Conservation (phyloP, 2,113 vertebrate genomes). For the Pelusios castaneus region DNA sequence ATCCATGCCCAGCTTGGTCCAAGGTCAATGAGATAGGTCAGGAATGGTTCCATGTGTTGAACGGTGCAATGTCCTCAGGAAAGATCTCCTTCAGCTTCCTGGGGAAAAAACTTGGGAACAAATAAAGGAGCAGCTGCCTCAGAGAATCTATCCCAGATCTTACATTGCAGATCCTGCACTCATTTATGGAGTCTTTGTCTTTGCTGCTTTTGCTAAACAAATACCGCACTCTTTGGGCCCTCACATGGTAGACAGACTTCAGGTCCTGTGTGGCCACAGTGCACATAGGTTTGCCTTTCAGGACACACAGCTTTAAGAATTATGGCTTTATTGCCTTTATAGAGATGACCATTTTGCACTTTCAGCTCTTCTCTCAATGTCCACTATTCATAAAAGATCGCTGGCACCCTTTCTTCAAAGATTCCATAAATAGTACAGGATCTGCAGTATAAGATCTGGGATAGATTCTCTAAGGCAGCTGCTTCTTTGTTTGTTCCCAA, state of each 20-base stretch:
- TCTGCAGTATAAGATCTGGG: not conserved
- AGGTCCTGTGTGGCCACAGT: too few relatives aligned
- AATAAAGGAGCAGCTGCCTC: constrained; percentile 7
- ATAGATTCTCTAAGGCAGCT: constrained; percentile 24
- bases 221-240: not conserved
- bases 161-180: not conserved
- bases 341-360: too few relatives aligned
- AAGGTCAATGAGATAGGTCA: constrained; percentile 24
- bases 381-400: too few relatives aligned
- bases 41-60: constrained; percentile 20
- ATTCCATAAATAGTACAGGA: not conserved
- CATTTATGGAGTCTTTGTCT: not conserved
- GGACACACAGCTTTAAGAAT: too few relatives aligned
- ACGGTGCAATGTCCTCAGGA: not conserved
- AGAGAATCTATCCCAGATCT: constrained; percentile 30
- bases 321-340: too few relatives aligned
- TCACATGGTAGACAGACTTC: too few relatives aligned
- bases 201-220: not conserved
- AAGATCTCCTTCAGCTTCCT: constrained; percentile 1
- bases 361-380: too few relatives aligned
- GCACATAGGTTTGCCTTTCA: too few relatives aligned
- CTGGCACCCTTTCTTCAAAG: not conserved
- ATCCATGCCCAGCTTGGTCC: constrained; percentile 11
- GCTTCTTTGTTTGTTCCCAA: constrained; percentile 10
- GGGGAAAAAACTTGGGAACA: constrained; percentile 7